Evolutionary conservation across 2,113 vertebrate genomes (phyloP), one percentile per base, ranked within the genome.

Genomic region (Tonatia bakeri): DNA sequence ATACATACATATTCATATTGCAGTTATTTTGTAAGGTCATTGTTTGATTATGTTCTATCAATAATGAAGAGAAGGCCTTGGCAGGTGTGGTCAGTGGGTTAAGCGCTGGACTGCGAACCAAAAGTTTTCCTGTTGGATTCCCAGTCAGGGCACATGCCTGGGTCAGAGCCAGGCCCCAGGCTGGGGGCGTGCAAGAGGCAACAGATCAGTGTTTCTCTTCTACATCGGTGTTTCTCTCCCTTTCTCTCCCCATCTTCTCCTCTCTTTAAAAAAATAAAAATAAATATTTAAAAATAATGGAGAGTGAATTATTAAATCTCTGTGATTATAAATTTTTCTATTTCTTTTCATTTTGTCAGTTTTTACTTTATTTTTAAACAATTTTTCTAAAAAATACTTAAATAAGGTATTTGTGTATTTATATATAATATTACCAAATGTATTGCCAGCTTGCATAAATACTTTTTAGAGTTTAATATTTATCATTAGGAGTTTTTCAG

Each of bases 381-480:
- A 16, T 50, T 80, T 81, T 47, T 16, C 77, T 64, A 47, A 94
- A 76, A 72, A 19, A 50, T 7, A 70, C 1, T 59, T 45, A 80
- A 31, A 79, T 56, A 75, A 67, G 2, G 11, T 2, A 24, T 28
- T 64, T 76, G 28, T 33, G 61, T 54, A 22, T 64, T 77, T 59
- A 61, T 76, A 38, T 19, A 38, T 31, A 45, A 75, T 43, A 92
- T 40, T 61, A 47, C 12, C 17, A 95, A 15, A 81, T 16, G 83
- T 40, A 59, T 92, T 88, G 3, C 4, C 20, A 91, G 61, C 11
- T 85, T 67, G 8, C 11, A n/a, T 80, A 77, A 72, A 93, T 28
- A 61, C 0, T 69, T 90, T 95, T 93, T 65, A 80, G 12, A 93
- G 50, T 52, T 87, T 91, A 82, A 17, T 92, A 90, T 77, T 87